These are phyloP conservation scores for Athalia circularis DNA, from an alignment of 2,888 invertebrate genomes.

Conservation along the genomic window DNA sequence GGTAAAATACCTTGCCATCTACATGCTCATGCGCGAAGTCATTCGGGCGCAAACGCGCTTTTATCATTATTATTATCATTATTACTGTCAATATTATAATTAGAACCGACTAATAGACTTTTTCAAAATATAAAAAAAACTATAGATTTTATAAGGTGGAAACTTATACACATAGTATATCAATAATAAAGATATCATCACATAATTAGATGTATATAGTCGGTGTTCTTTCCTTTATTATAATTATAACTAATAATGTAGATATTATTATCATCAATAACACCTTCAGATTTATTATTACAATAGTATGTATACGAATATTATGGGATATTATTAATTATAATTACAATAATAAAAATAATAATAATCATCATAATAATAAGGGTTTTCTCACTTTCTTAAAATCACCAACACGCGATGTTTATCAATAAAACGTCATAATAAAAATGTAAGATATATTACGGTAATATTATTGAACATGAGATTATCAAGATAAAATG, in stretches of 20 bases:
- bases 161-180: not conserved
- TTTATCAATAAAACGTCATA: too few species aligned
- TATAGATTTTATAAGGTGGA: too few species aligned
- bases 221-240: constrained; percentile 57
- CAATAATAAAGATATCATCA: constrained; percentile 7
- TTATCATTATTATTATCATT: too few species aligned
- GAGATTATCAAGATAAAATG: constrained; percentile 53
- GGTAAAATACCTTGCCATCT: not conserved
- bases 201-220: constrained; percentile 16
- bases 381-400: constrained; percentile 50
- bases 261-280: constrained; percentile 57
- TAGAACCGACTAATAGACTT: too few species aligned
- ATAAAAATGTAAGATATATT: constrained; percentile 23
- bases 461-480: constrained; percentile 12
- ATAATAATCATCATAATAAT: constrained; percentile 27
- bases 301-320: not conserved
- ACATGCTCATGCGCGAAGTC: constrained; percentile 31
- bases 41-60: constrained; percentile 29
- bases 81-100: too few species aligned
- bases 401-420: constrained; percentile 53
- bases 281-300: constrained; percentile 58
- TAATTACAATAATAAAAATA: constrained; percentile 3
- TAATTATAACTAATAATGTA: constrained; percentile 25
- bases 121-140: not conserved
- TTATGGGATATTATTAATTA: not conserved